Evolutionary conservation across 2,888 invertebrate genomes (phyloP), one percentile per base, ranked within the genome.

Genomic region (Brachypterus glaber): DNA sequence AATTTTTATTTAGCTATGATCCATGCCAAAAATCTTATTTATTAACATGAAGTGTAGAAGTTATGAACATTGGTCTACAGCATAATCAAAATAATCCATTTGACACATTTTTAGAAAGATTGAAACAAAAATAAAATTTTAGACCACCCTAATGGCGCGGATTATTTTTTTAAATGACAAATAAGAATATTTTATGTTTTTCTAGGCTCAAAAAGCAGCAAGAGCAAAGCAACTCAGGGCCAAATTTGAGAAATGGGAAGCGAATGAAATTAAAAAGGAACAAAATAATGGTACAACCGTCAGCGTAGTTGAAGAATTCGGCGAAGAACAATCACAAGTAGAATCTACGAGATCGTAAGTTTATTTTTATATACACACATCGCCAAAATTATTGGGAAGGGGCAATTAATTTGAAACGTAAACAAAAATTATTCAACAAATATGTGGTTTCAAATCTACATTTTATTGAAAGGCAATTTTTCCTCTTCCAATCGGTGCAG

Each of bases 191-290:
- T 27, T 21, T 21, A 21, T 9, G 21, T 5, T 45, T 30, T 54
- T 46, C 34, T 32, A 77, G 76, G 82, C 84, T 4, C 80, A 82
- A 53, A 77, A 77, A 49, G 73, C 85, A 0, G 89, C 86, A 0
- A 77, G 86, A 48, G 89, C 91, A 13, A 87, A 82, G 62, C 80
- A 83, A 46, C 71, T 92, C 57, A 76, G 87, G 51, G 86, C 80
- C 44, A 87, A 89, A 60, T 92, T 91, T 68, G 91, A 92, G 66
- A 74, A 82, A 56, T 90, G 90, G 90, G 81, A 82, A 57, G 74
- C 77, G 2, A 70, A 73, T 32, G 82, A 81, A 60, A 73, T 75
- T 12, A 70, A 69, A 43, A 70, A 71, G 7, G 74, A 78, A 60
- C 61, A 72, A 60, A 53, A 46, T 26, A 52, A 50, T 37, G n/a